A percentile compares a stretch with the other conserved stretches of the same genome.
phyloP scores from a whole-genome alignment of 2,113 vertebrate species.

The Ageneiosus marmoratus region DNA sequence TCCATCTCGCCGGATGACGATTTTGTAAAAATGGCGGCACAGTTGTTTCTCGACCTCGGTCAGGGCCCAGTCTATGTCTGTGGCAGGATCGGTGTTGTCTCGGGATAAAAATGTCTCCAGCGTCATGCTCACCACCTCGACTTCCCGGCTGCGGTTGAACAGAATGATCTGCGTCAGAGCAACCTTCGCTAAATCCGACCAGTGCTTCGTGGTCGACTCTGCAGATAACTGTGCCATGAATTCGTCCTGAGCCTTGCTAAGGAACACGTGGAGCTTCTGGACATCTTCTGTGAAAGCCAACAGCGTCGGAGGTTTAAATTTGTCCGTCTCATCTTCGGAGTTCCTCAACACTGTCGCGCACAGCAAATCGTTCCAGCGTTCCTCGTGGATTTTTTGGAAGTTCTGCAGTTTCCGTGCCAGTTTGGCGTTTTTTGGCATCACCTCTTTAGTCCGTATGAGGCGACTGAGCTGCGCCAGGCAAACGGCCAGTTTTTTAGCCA shows the following conservation, averaged over 20 bases:
- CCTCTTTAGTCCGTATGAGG: constrained; percentile 32
- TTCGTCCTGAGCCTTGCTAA: constrained; percentile 42
- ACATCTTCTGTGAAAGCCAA: constrained; percentile 40
- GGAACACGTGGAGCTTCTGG: constrained; percentile 39
- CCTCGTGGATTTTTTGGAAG: constrained; percentile 49
- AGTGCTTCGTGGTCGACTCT: constrained; percentile 36
- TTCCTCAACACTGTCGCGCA: constrained; percentile 29
- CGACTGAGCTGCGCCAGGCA: constrained; percentile 40
- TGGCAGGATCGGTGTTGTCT: constrained; percentile 35
- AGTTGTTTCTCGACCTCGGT: constrained; percentile 50
- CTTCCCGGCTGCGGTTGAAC: constrained; percentile 51
- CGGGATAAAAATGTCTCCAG: constrained; percentile 41
- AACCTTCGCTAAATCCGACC: constrained; percentile 49
- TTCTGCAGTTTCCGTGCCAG: constrained; percentile 38
- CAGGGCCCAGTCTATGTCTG: constrained; percentile 47
- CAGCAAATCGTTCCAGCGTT: constrained; percentile 48
- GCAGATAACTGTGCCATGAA: constrained; percentile 13
- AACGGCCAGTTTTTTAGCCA: constrained; percentile 40
- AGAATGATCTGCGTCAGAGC: constrained; percentile 52
- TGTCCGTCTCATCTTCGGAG: constrained; percentile 6
- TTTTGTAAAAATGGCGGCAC: constrained; percentile 50
- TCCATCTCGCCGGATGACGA: constrained; percentile 51
- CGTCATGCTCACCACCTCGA: constrained; percentile 52
- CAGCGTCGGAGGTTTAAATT: constrained; percentile 24
- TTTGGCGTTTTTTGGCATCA: constrained; percentile 28